Conservation (phyloP, 1,140 invertebrate species). For the Euwallacea fornicatus region DNA sequence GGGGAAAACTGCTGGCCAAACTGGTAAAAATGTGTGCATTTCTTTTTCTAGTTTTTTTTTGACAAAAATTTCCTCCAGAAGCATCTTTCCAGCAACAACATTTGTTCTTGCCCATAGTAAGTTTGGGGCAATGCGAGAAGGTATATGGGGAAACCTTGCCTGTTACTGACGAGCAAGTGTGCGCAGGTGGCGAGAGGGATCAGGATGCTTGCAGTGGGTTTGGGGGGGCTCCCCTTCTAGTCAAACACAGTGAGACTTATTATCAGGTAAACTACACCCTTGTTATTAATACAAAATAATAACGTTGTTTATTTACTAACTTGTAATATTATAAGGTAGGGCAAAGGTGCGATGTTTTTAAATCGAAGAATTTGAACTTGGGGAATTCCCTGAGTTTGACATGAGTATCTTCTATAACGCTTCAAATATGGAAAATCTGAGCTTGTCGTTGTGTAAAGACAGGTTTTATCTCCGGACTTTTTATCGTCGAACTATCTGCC, state of each 20-base stretch:
- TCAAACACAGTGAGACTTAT: constrained; percentile 60
- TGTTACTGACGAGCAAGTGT: constrained; percentile 64
- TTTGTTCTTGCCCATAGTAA: constrained; percentile 59
- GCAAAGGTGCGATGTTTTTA: too few species aligned
- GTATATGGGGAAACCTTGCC: constrained; percentile 61
- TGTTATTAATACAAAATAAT: too few species aligned
- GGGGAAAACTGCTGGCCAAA: constrained; percentile 52
- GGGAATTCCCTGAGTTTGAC: too few species aligned
- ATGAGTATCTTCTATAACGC: too few species aligned
- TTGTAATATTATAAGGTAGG: too few species aligned
- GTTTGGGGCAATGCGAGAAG: constrained; percentile 56
- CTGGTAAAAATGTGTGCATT: constrained; percentile 38
- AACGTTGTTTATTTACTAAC: too few species aligned
- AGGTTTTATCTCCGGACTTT: too few species aligned
- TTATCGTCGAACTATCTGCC: too few species aligned
- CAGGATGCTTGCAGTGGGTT: constrained; percentile 71
- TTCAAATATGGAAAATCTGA: too few species aligned
- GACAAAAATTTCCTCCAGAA: constrained; percentile 40
- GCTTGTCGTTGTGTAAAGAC: too few species aligned
- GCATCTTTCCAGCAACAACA: constrained; percentile 54
- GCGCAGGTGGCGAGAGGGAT: constrained; percentile 66
- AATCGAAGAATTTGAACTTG: too few species aligned
- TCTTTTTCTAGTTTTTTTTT: too few species aligned
- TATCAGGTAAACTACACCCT: constrained; percentile 57
- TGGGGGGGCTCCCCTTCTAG: constrained; percentile 66